phyloP scores from a whole-genome alignment of 2,797 vertebrate genomes.

The Sebastes umbrosus region DNA sequence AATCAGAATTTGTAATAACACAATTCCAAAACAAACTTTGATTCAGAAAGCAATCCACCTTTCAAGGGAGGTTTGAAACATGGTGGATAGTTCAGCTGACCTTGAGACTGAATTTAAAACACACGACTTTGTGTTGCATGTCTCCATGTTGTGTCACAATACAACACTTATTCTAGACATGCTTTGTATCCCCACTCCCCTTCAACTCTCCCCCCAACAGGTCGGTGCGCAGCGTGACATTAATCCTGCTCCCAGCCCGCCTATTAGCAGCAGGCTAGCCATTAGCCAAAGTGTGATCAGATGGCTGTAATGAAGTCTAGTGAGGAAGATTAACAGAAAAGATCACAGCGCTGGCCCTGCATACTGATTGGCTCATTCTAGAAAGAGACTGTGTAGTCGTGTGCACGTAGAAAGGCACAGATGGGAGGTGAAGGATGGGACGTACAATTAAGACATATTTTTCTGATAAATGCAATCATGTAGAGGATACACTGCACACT shows the following conservation, averaged over 20 bases:
- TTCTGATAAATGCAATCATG: conserved; percentile 14
- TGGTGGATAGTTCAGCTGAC: neutral
- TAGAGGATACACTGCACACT: neutral
- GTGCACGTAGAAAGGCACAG: conserved; percentile 19
- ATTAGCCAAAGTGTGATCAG: conserved; percentile 75
- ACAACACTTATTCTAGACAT: conserved; percentile 7
- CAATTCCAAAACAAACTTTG: neutral
- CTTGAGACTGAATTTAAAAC: neutral
- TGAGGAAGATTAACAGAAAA: conserved; percentile 70
- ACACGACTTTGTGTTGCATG: neutral
- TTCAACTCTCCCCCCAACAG: conserved; percentile 31
- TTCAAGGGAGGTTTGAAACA: neutral
- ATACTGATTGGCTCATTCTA: conserved; percentile 52
- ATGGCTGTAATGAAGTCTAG: conserved; percentile 72
- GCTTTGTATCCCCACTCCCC: neutral
- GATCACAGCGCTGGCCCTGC: conserved; percentile 36
- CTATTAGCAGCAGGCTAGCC: conserved; percentile 64
- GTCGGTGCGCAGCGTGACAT: conserved; percentile 31
- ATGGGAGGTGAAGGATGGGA: conserved; percentile 34
- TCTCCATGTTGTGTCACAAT: neutral
- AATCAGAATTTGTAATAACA: neutral
- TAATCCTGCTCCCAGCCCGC: conserved; percentile 56
- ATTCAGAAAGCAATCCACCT: neutral
- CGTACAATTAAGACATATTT: conserved; percentile 14
- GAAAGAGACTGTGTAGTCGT: conserved; percentile 9